Evolutionary conservation across 2,888 invertebrate species (phyloP).

Genomic region (Lathronympha strigana): DNA sequence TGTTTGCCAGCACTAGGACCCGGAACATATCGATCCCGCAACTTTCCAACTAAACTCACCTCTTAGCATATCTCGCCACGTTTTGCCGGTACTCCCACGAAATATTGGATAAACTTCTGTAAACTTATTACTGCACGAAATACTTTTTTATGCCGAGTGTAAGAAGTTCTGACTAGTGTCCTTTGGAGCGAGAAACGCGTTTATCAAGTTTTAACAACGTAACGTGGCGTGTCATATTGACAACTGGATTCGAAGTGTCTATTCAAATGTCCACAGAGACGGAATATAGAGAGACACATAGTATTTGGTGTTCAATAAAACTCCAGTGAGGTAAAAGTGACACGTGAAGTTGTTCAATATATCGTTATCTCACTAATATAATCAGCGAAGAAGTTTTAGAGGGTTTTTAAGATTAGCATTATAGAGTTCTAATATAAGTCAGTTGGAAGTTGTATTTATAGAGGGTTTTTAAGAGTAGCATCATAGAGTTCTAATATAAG

Average conservation of each 20-base stretch:
- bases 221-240: slow-evolving; percentile 5
- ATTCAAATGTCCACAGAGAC: not conserved
- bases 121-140: slow-evolving; percentile 38
- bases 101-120: slow-evolving; percentile 36
- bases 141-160: slow-evolving; percentile 31
- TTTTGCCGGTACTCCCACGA: slow-evolving; percentile 15
- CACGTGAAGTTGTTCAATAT: no score
- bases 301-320: not conserved
- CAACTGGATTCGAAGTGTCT: not conserved
- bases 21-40: slow-evolving; percentile 26
- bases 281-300: no score
- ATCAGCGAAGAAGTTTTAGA: no score
- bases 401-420: no score
- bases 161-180: slow-evolving; percentile 26
- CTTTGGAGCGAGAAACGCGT: slow-evolving; percentile 7
- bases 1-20: not conserved
- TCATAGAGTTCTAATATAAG: no score
- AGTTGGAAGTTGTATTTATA: no score
- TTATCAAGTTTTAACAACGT: slow-evolving; percentile 28
- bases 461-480: no score
- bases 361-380: no score
- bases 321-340: not conserved
- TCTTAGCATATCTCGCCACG: slow-evolving; percentile 41
- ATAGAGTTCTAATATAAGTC: no score
- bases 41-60: slow-evolving; percentile 36